Evolutionary conservation across 2,113 vertebrate genomes (phyloP), one percentile per base, ranked within the genome.

Genomic region (Tachysurus vachellii): DNA sequence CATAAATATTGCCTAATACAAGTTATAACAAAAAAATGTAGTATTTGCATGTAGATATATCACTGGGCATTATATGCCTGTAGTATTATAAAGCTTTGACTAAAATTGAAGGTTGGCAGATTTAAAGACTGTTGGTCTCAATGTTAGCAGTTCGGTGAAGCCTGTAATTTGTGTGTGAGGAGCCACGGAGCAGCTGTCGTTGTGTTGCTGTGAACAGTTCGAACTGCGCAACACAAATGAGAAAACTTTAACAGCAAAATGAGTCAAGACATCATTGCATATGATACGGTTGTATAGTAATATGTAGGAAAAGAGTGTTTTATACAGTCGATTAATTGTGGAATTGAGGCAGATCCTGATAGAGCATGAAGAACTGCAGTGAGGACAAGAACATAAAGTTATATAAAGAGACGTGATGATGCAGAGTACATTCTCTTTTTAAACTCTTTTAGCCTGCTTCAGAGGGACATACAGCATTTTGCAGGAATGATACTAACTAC

Each of bases 131-230:
- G 82, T 83, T 75, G 86, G 71, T 82, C 86, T 62, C 77, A 80
- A 88, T 56, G 36, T 83, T 86, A 79, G 87, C 93, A 89, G 88
- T 89, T 88, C 57, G 59, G 62, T 64, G 90, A 93, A 94, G 85
- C 91, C 86, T 88, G 86, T 90, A 92, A 94, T 92, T 89, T 54
- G 90, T 90, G 64, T 88, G 84, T 83, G 82, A 87, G 82, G 88
- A 87, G 90, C 89, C 81, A 86, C 88, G 88, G 88, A 95, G 91
- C 95, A 97, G 96, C 96, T 97, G 96, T 95, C 95, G 90, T 91
- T 94, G 93, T 93, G 93, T 93, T 93, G 92, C 93, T 61, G 92
- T 89, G 93, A 95, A 95, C 93, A 95, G 87, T 92, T 92, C 92
- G 1, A 91, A 80, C 94, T 94, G 92, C 92, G 87, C 88, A 91